Percentiles rank a stretch among this genome's conserved stretches.
phyloP scores from a whole-genome alignment of 2,888 invertebrate genomes.

The Stratiomys singularior region DNA sequence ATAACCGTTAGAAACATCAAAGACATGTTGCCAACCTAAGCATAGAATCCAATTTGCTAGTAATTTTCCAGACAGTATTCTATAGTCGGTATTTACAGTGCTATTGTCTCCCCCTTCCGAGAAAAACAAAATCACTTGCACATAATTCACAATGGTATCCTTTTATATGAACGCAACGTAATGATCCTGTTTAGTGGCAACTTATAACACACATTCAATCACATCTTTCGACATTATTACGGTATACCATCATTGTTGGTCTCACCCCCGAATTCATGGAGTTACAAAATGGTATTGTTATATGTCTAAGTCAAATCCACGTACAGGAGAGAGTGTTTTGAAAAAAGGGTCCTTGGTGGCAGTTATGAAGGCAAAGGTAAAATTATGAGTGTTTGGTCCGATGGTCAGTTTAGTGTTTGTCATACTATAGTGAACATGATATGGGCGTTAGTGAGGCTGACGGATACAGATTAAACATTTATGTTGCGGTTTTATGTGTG shows the following conservation, averaged over 20 bases:
- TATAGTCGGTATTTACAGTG: not conserved
- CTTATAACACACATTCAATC: slow-evolving; percentile 40
- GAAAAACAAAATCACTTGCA: not conserved
- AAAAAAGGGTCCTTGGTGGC: not conserved
- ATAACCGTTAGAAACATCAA: not conserved
- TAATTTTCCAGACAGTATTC: not conserved
- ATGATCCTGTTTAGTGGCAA: slow-evolving; percentile 39
- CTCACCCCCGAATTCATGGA: not conserved
- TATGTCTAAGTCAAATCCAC: not conserved
- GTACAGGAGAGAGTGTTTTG: not conserved
- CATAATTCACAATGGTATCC: slow-evolving; percentile 23
- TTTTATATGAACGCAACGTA: slow-evolving; percentile 10
- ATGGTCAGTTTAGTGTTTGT: slow-evolving; percentile 1
- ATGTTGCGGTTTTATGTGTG: not conserved
- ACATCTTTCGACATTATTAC: slow-evolving; percentile 37
- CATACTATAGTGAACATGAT: not conserved
- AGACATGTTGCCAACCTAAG: not conserved
- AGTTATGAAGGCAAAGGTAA: not conserved
- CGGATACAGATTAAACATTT: not conserved
- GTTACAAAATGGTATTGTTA: not conserved
- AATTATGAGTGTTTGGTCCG: not conserved
- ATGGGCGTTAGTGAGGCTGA: not conserved
- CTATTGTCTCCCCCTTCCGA: not conserved
- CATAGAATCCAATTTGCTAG: not conserved
- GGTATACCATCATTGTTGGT: slow-evolving; percentile 3